phyloP scores from a whole-genome alignment of 2,113 vertebrate genomes.

The Mirza zaza region DNA sequence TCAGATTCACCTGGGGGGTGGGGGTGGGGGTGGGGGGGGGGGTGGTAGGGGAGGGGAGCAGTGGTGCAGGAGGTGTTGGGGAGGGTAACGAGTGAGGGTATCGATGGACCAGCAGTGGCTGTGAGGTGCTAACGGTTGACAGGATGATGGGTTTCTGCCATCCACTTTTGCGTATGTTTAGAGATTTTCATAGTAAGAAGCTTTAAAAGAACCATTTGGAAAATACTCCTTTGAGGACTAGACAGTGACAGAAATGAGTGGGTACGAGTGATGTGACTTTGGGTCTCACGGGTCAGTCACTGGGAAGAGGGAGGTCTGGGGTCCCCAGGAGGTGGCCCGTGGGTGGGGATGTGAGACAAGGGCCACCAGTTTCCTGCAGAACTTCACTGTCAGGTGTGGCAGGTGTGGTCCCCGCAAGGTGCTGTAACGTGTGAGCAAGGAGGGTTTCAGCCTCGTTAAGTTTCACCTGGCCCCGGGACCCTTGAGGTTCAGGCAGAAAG shows the following conservation, averaged over 20 bases:
- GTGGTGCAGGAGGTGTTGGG: too few relatives aligned
- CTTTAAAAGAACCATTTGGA: neutral
- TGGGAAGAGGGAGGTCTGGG: neutral
- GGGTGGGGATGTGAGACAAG: neutral
- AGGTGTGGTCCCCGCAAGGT: neutral
- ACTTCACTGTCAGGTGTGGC: neutral
- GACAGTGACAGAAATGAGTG: neutral
- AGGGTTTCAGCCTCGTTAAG: neutral
- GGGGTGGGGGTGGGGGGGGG: too few relatives aligned
- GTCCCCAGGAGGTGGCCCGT: neutral
- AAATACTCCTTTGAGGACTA: neutral
- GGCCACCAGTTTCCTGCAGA: neutral
- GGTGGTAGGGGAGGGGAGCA: fast-evolving
- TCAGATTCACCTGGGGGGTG: too few relatives aligned
- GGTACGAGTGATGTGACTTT: neutral
- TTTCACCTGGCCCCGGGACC: neutral
- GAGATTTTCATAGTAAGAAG: neutral
- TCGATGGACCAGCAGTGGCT: neutral
- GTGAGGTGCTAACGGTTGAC: neutral
- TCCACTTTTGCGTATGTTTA: neutral
- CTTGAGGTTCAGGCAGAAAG: neutral
- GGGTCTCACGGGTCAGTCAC: neutral
- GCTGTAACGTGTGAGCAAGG: too few relatives aligned
- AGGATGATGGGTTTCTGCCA: neutral
- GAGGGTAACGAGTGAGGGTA: too few relatives aligned